phyloP scores from a whole-genome alignment of 1,140 invertebrate genomes.

The Drosophila guanche region DNA sequence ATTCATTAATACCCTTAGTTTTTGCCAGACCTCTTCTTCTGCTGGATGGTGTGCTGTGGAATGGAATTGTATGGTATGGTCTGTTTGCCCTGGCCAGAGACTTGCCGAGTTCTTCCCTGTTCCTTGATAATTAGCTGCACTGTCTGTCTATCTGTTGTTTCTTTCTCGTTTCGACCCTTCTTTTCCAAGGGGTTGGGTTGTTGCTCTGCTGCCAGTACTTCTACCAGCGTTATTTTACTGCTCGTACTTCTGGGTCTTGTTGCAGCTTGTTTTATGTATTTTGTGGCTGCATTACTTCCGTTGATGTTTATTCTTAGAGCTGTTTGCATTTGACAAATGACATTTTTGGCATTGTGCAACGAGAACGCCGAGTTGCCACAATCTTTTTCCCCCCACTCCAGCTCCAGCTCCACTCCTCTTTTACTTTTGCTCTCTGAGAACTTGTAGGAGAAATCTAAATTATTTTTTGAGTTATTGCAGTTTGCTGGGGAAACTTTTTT shows the following conservation, averaged over 20 bases:
- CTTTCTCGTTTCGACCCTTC: constrained; percentile 48
- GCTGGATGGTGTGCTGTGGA: neutral
- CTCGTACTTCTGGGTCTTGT: constrained; percentile 25
- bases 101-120: constrained; percentile 64
- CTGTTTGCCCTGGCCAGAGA: constrained; percentile 62
- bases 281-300: constrained; percentile 79
- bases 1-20: constrained; percentile 80
- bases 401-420: neutral
- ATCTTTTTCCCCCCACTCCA: constrained; percentile 14
- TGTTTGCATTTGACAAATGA: constrained; percentile 81
- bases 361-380: constrained; percentile 51
- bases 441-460: constrained; percentile 71
- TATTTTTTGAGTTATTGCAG: constrained; percentile 76
- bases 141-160: constrained; percentile 76
- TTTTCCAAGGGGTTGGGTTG: constrained; percentile 18
- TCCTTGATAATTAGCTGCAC: constrained; percentile 76
- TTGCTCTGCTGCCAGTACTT: neutral
- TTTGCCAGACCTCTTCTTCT: constrained; percentile 30
- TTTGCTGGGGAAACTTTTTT: constrained; percentile 46
- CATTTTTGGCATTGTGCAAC: constrained; percentile 78
- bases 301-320: constrained; percentile 79
- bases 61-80: no score
- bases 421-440: constrained; percentile 14
- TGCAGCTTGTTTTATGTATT: constrained; percentile 77
- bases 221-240: neutral